A percentile compares a stretch with the other conserved stretches of the same genome.
Conservation (phyloP, 1,140 invertebrate species). For the Cydia strobilella region DNA sequence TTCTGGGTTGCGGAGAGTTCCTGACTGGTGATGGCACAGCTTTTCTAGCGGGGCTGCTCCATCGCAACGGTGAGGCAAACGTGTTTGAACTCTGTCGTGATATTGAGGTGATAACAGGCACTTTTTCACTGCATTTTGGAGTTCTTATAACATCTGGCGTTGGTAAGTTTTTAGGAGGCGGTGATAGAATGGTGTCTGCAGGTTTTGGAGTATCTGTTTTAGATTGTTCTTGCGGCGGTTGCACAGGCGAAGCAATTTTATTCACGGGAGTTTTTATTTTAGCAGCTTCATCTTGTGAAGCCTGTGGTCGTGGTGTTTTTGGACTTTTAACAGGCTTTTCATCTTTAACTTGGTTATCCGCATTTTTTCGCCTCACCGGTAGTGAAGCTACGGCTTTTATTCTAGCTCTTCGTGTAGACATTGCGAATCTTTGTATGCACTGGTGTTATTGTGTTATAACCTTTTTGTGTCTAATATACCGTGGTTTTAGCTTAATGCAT, state of each 20-base stretch:
- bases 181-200: constrained; percentile 39
- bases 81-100: constrained; percentile 34
- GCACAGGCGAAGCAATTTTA: constrained; percentile 20
- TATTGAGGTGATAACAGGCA: constrained; percentile 40
- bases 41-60: constrained; percentile 32
- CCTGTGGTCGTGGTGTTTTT: constrained; percentile 37
- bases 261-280: constrained; percentile 23
- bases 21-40: constrained; percentile 29
- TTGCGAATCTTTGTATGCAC: constrained; percentile 35
- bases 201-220: constrained; percentile 26
- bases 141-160: constrained; percentile 28
- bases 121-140: constrained; percentile 42
- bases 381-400: constrained; percentile 73
- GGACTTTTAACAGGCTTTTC: constrained; percentile 50
- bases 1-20: not conserved
- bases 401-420: constrained; percentile 73
- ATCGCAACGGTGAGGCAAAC: constrained; percentile 43
- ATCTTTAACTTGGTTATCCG: constrained; percentile 52
- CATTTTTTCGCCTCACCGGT: constrained; percentile 69
- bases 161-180: constrained; percentile 38
- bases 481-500: not conserved
- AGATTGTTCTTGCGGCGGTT: not conserved
- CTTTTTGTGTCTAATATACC: not conserved
- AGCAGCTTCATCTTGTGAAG: constrained; percentile 36
- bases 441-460: not conserved